Conservation (phyloP, 2,797 vertebrate genomes). For the Dallia pectoralis region DNA sequence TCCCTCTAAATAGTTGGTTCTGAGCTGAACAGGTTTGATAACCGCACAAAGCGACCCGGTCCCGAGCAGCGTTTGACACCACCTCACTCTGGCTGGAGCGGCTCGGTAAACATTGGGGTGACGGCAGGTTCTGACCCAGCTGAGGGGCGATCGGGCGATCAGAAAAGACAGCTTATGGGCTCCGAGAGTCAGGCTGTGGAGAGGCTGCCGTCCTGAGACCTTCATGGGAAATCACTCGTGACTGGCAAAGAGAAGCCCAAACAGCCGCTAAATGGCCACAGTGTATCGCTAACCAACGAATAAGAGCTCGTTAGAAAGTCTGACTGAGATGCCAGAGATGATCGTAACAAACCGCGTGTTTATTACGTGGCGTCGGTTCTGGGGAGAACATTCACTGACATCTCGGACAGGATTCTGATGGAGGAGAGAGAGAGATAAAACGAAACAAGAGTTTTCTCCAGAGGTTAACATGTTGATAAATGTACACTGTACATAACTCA, state of each 20-base stretch:
- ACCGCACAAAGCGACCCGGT: slow-evolving; percentile 38
- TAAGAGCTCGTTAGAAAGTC: slow-evolving; percentile 78
- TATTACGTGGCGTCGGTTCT: slow-evolving; percentile 67
- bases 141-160: slow-evolving; percentile 68
- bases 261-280: slow-evolving; percentile 78
- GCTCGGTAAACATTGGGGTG: slow-evolving; percentile 68
- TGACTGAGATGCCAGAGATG: slow-evolving; percentile 55
- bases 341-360: slow-evolving; percentile 78
- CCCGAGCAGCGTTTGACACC: slow-evolving; percentile 51
- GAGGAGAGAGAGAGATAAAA: slow-evolving; percentile 35
- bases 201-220: slow-evolving; percentile 71
- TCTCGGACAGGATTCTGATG: slow-evolving; percentile 73
- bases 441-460: slow-evolving; percentile 56
- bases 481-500: slow-evolving; percentile 33
- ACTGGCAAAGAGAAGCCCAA: slow-evolving; percentile 77
- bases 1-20: slow-evolving; percentile 53
- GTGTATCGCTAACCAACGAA: slow-evolving; percentile 68
- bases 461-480: slow-evolving; percentile 53
- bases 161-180: slow-evolving; percentile 77
- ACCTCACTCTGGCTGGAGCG: slow-evolving; percentile 45
- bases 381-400: slow-evolving; percentile 71
- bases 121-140: slow-evolving; percentile 54
- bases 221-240: slow-evolving; percentile 85
- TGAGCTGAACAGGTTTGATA: slow-evolving; percentile 53
- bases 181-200: slow-evolving; percentile 53